Evolutionary conservation across 1,140 invertebrate genomes (phyloP).

Genomic region (Sycobia sp.): DNA sequence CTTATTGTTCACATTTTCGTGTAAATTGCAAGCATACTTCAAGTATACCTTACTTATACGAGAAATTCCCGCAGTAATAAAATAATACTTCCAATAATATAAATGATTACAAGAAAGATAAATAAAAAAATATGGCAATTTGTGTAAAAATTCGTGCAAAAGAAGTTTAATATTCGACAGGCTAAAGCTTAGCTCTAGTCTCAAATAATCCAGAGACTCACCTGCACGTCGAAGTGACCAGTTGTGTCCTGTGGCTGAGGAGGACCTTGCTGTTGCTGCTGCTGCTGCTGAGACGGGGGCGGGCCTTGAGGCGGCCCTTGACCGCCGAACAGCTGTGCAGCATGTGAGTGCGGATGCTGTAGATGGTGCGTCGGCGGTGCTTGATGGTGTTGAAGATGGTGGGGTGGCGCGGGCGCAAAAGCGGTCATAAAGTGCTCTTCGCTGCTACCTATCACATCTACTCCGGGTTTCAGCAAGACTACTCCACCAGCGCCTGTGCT

Average conservation of each 20-base stretch:
- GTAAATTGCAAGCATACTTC: too few relatives aligned
- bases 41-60: too few relatives aligned
- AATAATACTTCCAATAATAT: too few relatives aligned
- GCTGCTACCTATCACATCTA: slow-evolving; percentile 63
- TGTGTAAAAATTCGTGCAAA: too few relatives aligned
- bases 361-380: slow-evolving; percentile 61
- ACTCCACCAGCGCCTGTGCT: slow-evolving; percentile 56
- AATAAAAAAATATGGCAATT: too few relatives aligned
- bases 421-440: slow-evolving; percentile 62
- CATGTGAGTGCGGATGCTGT: slow-evolving; percentile 58
- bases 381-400: slow-evolving; percentile 62
- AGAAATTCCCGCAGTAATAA: too few relatives aligned
- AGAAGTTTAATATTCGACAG: too few relatives aligned
- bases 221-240: slow-evolving; percentile 64
- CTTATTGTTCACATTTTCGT: too few relatives aligned
- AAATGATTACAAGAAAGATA: too few relatives aligned
- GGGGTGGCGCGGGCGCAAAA: slow-evolving; percentile 65
- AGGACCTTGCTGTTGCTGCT: slow-evolving; percentile 62
- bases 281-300: slow-evolving; percentile 62
- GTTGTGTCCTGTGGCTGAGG: slow-evolving; percentile 64
- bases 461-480: slow-evolving; percentile 61
- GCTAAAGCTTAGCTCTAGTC: too few relatives aligned
- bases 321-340: slow-evolving; percentile 57
- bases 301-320: slow-evolving; percentile 62
- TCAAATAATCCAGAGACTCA: slow-evolving; percentile 44